These are phyloP conservation scores for Prenolepis imparis DNA, from an alignment of 2,888 invertebrate genomes.

Conservation along the genomic window DNA sequence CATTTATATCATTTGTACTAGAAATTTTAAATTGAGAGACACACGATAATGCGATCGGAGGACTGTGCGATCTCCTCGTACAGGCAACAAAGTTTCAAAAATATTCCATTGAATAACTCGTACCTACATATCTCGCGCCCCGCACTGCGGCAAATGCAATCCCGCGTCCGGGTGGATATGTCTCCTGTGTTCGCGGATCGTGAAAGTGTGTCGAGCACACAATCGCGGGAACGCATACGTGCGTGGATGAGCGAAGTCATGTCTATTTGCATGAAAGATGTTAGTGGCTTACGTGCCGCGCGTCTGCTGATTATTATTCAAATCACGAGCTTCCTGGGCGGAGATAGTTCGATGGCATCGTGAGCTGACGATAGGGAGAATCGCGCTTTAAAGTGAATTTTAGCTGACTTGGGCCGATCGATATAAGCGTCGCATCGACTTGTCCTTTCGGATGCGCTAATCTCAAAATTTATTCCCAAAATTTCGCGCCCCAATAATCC, in stretches of 20 bases:
- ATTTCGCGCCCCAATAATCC: constrained; percentile 11
- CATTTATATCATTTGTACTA: constrained; percentile 53
- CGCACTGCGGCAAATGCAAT: constrained; percentile 78
- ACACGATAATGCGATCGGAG: constrained; percentile 17
- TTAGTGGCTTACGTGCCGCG: constrained; percentile 38
- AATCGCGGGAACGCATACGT: constrained; percentile 15
- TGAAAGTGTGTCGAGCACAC: not conserved
- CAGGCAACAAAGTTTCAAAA: constrained; percentile 50
- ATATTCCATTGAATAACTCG: constrained; percentile 45
- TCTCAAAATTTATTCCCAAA: not conserved
- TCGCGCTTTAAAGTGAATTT: constrained; percentile 28
- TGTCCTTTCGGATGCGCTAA: not conserved
- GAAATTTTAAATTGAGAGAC: constrained; percentile 62
- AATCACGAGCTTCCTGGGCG: constrained; percentile 45
- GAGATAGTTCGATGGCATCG: constrained; percentile 21
- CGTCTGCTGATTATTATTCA: constrained; percentile 56
- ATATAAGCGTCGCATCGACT: constrained; percentile 10
- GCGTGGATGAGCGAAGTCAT: constrained; percentile 30
- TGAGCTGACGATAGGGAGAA: constrained; percentile 2
- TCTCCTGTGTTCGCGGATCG: constrained; percentile 27
- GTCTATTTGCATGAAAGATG: constrained; percentile 66
- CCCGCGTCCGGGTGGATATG: constrained; percentile 55
- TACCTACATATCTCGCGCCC: constrained; percentile 65
- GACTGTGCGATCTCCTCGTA: constrained; percentile 55
- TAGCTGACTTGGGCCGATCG: not conserved